Base-by-base conservation (phyloP, 35 echinoderm and acorn worm genomes). In the Heliocidaris erythrogramma region DNA sequence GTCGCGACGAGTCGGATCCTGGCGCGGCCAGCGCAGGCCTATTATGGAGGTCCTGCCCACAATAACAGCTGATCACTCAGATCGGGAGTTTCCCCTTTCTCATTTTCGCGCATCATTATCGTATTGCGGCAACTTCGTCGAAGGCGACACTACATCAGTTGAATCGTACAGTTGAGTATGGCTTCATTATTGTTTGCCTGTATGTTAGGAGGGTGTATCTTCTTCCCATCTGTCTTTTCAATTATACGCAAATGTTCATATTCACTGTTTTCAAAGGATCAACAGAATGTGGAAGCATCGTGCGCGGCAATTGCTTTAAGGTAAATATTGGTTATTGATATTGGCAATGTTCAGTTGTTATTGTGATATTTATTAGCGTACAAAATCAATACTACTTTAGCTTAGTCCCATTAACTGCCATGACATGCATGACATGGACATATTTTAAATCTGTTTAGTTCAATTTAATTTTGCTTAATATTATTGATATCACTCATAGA, bases 221-320 rank as follows among this genome's bases (percentile, higher is more conserved):
- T 78, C 65, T 78, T 78, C 65, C 65, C 65, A 24, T 78, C 65
- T 78, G 65, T 78, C 65, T 78, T 78, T 78, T 78, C 17, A 78
- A 18, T n/a, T 78, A 18, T 78, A 18, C 65, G 65, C 27, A 78
- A 78, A 78, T 78, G 21, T 78, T 78, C 27, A 78, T n/a, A 8
- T n/a, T 78, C 7, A 78, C 8, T 78, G 65, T 78, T 78, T n/a
- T n/a, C 65, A 78, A 78, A 78, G 65, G 27, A 18, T 78, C 21
- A 78, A 21, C 21, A 27, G 7, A 24, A 21, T n/a, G 18, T n/a
- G 21, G 65, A 78, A 78, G 65, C 65, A 24, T 78, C 65, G 21
- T 78, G 65, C 27, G 65, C 65, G 27, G 65, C 65, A 27, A 78
- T 78, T 78, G 65, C 65, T 5, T 78, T 78, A 78, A 78, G 65